Base-by-base conservation (phyloP, 92 coral and sea anemone species). In the Epizoanthus rinbou region DNA sequence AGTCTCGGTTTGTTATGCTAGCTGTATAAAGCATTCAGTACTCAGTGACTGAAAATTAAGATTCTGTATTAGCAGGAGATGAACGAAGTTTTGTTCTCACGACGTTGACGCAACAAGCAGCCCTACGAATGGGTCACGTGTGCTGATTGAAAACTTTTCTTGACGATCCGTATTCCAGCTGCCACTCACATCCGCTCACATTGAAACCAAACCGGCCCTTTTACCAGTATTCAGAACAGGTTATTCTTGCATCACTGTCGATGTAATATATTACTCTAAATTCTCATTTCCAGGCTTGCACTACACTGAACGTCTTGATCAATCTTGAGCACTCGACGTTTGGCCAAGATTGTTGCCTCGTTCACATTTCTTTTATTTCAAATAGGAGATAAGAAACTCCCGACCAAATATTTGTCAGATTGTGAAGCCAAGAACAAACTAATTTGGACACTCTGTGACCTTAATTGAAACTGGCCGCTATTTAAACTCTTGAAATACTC, bases 351-450 rank as follows among this genome's bases (percentile, higher is more conserved):
- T 67, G 16, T 67, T 19, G 47, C 72, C 35, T 28, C 50, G 16
- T 33, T 67, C n/a, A 67, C 6, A 18, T 14, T 67, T 67, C 39
- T 67, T 15, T 18, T 31, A 33, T 67, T 14, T 22, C 57, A 17
- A 75, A 18, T 6, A 54, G 52, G 15, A n/a, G 50, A 28, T 75
- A 53, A 56, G 14, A 56, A 11, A 50, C 68, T 21, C 50, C 10
- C 18, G 24, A 62, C 14, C 82, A 78, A 78, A 78, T 62, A 78
- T 62, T 78, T 23, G 64, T 39, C 76, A 62, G 57, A 17, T 60
- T 63, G 52, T 43, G 21, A 22, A 78, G 66, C 9, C 19, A 10
- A 37, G 43, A 39, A 18, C 82, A 78, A 78, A 62, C 71, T 78
- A 78, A 78, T 62, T 78, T 78, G 41, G 24, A 78, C 47, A 18